Base-by-base conservation (phyloP, 1,140 invertebrate species). In the Pissodes strobi region DNA sequence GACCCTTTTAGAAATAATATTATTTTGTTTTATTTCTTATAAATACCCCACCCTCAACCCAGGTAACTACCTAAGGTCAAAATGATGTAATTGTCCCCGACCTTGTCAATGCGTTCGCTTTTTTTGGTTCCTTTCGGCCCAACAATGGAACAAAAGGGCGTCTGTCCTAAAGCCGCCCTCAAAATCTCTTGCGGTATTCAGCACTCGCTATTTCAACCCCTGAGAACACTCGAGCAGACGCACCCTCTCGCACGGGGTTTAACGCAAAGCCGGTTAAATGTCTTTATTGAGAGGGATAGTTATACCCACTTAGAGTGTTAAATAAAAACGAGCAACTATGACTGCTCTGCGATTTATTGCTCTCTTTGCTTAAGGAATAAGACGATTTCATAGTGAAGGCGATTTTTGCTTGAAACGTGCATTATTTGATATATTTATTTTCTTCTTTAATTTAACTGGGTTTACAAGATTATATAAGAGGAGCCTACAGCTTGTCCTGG, bases 241-340 rank as follows among this genome's bases (percentile, higher is more conserved):
- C 55, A 48, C 56, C 56, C 56, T 59, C 56, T 59, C 56, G 51
- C 51, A 53, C 51, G 45, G 56, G 56, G 17, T 59, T 59, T 59
- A 59, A 59, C 56, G 56, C 56, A 59, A 59, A 59, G 56, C 56
- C 56, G 56, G 41, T 48, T 48, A 48, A 59, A 57, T 45, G 53
- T 45, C 38, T 43, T 25, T 57, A 57, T 57, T 57, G 38, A 57
- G 38, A 45, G 53, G 53, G 48, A 51, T 51, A 30, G 48, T 27
- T 51, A 48, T 41, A 22, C 34, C 52, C 21, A 43, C 39, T 57
- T 57, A 45, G 15, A 12, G 21, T 57, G 53, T 57, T 57, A 57
- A n/a, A 27, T 30, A 57, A 57, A 57, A 55, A 55, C 39, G 52
- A 55, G 30, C 52, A 55, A 55, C 34, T 21, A 9, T 15, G 13